phyloP scores from a whole-genome alignment of 2,113 vertebrate species.

The Nothobranchius kuhntae region DNA sequence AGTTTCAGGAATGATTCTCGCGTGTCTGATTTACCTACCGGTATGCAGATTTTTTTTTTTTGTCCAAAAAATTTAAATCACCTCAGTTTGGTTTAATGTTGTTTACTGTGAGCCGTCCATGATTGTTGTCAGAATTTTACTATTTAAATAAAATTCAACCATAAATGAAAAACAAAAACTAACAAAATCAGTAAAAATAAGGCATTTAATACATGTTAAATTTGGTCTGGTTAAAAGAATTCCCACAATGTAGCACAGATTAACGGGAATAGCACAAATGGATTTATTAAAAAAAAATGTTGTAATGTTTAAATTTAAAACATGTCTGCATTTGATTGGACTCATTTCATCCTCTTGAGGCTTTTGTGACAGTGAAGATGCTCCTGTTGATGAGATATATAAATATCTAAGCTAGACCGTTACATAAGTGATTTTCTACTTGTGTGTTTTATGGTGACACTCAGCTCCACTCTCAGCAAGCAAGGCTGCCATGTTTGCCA shows the following conservation, averaged over 20 bases:
- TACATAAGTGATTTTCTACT: not conserved
- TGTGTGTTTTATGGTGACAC: not conserved
- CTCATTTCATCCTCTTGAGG: not conserved
- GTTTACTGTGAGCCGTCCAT: no score
- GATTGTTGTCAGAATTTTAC: no score
- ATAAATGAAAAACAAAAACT: not conserved
- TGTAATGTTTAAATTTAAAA: no score
- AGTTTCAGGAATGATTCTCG: no score
- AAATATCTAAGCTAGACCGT: not conserved
- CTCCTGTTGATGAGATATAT: not conserved
- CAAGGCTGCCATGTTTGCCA: constrained; percentile 87
- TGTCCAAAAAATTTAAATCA: no score
- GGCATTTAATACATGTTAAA: constrained; percentile 8
- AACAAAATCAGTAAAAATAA: constrained; percentile 13
- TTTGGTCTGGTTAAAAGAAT: not conserved
- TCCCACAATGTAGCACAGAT: not conserved
- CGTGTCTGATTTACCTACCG: no score
- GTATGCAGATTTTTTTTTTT: no score
- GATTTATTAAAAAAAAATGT: no score
- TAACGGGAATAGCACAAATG: not conserved
- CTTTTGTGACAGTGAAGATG: not conserved
- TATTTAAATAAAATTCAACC: not conserved
- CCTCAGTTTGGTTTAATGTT: no score
- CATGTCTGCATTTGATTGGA: not conserved
- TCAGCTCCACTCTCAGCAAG: constrained; percentile 70